Base-by-base conservation (phyloP, 2,888 invertebrate genomes). In the Campoplex nolae region DNA sequence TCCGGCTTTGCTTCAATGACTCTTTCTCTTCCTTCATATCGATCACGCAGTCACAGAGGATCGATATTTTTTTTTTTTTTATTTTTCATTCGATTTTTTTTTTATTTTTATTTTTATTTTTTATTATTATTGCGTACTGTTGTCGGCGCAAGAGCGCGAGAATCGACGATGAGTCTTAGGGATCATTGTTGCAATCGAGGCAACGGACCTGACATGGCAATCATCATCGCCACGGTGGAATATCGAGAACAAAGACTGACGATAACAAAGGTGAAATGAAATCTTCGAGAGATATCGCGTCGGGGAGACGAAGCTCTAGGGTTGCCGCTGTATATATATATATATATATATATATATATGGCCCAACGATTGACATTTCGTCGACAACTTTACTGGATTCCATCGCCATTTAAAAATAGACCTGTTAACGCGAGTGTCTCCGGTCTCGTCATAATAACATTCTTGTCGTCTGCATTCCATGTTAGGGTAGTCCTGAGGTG, bases 101-200 rank as follows among this genome's bases (percentile, higher is more conserved):
- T 16, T 28, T 23, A 23, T 23, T 23, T 38, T 42, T 58, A 28
- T 28, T 16, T 28, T 23, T 8, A 3, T 8, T n/a, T 28, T 6
- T 16, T 16, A 32, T 71, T 79, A 58, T 79, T 68, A 42, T 75
- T 35, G 32, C 75, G 51, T 70, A 48, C 70, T 42, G 75, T 85
- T 76, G 84, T 85, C 84, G 80, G 71, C 70, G 71, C 70, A 71
- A 76, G 62, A 65, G 28, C 76, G 62, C 75, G 70, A 84, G 75
- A 81, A 70, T 51, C 48, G 58, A 75, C 80, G 80, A 85, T 81
- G 80, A 81, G 84, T 85, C 84, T 85, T 80, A 71, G 38, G 45
- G 84, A 85, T 85, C 80, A 85, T 85, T 85, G 84, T 85, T 80
- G 58, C 65, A 84, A 84, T 79, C 79, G 75, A 76, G 74, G 48